Conservation (phyloP, 2,113 vertebrate genomes). For the Dipodomys merriami region DNA sequence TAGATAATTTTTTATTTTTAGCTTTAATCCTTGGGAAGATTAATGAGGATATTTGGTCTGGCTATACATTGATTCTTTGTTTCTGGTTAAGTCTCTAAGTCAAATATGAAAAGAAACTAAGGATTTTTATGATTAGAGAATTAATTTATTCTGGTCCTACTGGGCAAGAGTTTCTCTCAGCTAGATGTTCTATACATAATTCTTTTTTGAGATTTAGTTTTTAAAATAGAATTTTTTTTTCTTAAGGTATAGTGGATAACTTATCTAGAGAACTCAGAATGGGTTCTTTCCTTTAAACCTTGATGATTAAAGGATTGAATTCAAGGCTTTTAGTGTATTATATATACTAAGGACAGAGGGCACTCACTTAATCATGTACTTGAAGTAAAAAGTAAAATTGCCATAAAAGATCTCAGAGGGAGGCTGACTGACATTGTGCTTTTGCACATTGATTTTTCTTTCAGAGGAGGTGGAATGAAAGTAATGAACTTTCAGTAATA, state of each 20-base stretch:
- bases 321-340: constrained; percentile 57
- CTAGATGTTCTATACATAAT: constrained; percentile 30
- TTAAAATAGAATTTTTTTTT: constrained; percentile 52
- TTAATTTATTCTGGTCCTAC: constrained; percentile 61
- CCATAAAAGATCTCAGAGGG: constrained; percentile 57
- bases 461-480: constrained; percentile 61
- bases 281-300: constrained; percentile 61
- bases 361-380: constrained; percentile 52
- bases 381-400: constrained; percentile 65
- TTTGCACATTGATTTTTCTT: constrained; percentile 58
- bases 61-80: constrained; percentile 55
- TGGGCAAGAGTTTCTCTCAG: constrained; percentile 53
- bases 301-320: constrained; percentile 57
- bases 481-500: constrained; percentile 53
- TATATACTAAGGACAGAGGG: constrained; percentile 43
- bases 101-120: constrained; percentile 28
- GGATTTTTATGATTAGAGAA: constrained; percentile 24
- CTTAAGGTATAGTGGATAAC: constrained; percentile 49
- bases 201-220: constrained; percentile 49
- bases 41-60: constrained; percentile 24
- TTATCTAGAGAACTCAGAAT: constrained; percentile 26
- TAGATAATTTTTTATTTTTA: constrained; percentile 29
- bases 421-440: constrained; percentile 54
- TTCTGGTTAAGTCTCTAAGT: constrained; percentile 60
- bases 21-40: constrained; percentile 36